Base-by-base conservation (phyloP, 2,113 vertebrate genomes). In the Stegostoma tigrinum region DNA sequence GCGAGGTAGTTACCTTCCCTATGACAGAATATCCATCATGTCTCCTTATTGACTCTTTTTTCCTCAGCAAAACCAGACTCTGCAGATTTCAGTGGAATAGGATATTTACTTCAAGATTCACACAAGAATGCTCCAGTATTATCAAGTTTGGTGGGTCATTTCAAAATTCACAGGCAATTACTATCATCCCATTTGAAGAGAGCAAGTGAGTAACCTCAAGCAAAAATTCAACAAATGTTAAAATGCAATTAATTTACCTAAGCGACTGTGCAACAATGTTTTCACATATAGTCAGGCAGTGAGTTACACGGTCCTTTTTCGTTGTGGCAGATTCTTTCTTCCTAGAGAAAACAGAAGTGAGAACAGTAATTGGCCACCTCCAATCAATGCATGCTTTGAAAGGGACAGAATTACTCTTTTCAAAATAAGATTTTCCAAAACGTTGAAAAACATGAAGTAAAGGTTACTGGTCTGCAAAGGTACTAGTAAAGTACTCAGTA, bases 261-360 rank as follows among this genome's bases (percentile, higher is more conserved):
- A 99, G 97, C 45, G 99, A 99, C 96, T 99, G 99, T 67, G 98
- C 98, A 96, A 99, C 98, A 52, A 99, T 99, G 96, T 99, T 99
- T 97, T 99, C 99, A 96, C 99, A 99, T 98, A 99, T 99, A 6
- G 99, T 99, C 97, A 99, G 97, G 96, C 99, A 99, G 95, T 99
- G 99, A 96, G 98, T 99, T 96, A 99, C 99, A 8, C 99, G 97
- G 96, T 99, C 99, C 96, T 99, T 99, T 97, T 99, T 99, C 96
- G 98, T 99, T 34, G 99, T 98, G 61, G 98, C 98, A 96, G 98
- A 98, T 96, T 99, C 99, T 97, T 99, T 99, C 98, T 99, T 99
- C 98, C 99, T 99, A 96, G 85, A 98, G 97, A 96, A 87, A 96
- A 95, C 30, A 96, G 94, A 96, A 7, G 52, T 1, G 66, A 96